Percentiles rank a stretch among this genome's conserved stretches.
Conservation (phyloP, 2,888 invertebrate species). For the Caenorhabditis uteleia region DNA sequence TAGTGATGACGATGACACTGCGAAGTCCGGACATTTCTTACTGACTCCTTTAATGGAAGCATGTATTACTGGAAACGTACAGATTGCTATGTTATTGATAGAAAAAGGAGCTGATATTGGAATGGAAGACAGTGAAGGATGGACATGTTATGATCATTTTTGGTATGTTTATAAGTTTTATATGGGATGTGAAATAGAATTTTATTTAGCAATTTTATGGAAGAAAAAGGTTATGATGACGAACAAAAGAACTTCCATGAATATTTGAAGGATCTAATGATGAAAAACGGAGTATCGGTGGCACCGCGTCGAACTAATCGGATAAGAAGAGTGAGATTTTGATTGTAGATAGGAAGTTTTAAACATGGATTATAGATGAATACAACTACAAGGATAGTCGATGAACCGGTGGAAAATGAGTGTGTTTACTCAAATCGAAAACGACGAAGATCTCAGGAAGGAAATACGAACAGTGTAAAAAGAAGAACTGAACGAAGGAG, state of each 20-base stretch:
- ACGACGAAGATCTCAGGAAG: not conserved
- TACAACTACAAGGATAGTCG: not conserved
- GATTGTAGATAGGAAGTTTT: not conserved
- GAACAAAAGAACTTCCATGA: constrained; percentile 4
- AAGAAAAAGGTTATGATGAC: constrained; percentile 3
- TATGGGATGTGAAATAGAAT: not conserved
- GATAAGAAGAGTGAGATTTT: not conserved
- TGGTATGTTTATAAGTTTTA: not conserved
- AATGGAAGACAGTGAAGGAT: constrained; percentile 33
- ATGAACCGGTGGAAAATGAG: not conserved
- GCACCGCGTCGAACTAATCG: not conserved
- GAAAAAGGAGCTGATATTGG: constrained; percentile 22
- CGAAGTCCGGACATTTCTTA: constrained; percentile 9
- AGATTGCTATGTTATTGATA: constrained; percentile 37
- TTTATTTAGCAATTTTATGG: constrained; percentile 12
- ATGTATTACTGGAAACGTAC: constrained; percentile 39
- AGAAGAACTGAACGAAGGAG: not conserved
- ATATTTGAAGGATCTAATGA: constrained; percentile 8
- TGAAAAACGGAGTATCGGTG: not conserved
- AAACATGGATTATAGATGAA: not conserved
- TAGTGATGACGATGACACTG: not conserved
- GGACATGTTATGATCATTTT: constrained; percentile 47
- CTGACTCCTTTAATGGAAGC: constrained; percentile 58
- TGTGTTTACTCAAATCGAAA: not conserved
- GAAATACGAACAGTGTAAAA: not conserved